Evolutionary conservation across 2,797 vertebrate genomes (phyloP).

Genomic region (Chaetophractus vellerosus): DNA sequence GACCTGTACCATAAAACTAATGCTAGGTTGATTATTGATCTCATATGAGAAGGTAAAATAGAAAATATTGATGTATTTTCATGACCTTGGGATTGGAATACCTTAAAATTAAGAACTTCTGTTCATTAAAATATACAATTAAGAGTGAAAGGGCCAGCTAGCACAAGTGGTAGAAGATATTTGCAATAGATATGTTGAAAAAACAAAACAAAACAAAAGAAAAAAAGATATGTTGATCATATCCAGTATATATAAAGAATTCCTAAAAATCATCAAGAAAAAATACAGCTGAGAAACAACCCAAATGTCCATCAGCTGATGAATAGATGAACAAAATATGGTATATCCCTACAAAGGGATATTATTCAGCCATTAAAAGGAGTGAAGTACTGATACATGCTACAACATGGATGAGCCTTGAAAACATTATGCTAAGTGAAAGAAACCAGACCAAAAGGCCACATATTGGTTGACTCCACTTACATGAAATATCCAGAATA

Average conservation of each 20-base stretch:
- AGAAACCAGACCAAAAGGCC: neutral
- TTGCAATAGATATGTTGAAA: neutral
- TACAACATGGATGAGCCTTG: too few relatives aligned
- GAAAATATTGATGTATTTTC: neutral
- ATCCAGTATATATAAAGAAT: too few relatives aligned
- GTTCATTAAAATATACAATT: neutral
- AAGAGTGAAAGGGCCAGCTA: neutral
- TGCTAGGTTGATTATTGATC: neutral
- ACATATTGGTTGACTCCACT: neutral
- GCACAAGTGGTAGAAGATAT: neutral
- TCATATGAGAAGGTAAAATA: neutral
- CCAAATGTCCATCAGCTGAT: too few relatives aligned
- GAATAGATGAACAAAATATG: neutral
- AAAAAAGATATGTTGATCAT: neutral
- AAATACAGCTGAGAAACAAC: too few relatives aligned
- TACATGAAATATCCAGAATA: neutral
- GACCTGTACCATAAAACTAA: neutral
- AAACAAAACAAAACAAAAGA: too few relatives aligned
- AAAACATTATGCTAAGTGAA: too few relatives aligned
- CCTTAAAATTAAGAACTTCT: too few relatives aligned
- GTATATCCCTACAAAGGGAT: neutral
- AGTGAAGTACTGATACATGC: too few relatives aligned
- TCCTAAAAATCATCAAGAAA: too few relatives aligned
- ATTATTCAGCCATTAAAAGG: neutral
- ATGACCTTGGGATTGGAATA: neutral